phyloP scores from a whole-genome alignment of 2,888 invertebrate species.

The Aphodius granarius region DNA sequence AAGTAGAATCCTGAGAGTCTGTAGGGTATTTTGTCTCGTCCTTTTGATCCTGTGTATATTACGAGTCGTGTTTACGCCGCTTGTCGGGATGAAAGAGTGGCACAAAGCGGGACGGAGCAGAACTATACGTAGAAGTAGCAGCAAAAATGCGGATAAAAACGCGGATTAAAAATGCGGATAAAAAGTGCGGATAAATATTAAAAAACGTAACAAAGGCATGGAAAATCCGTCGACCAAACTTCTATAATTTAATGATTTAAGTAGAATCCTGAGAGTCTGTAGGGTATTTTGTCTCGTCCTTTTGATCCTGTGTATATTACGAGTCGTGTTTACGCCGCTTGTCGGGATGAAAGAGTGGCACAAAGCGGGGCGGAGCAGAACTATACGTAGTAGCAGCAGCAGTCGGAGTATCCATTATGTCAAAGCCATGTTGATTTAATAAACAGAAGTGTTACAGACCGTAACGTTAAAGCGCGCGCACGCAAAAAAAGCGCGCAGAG shows the following conservation, averaged over 20 bases:
- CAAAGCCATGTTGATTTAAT: constrained; percentile 4
- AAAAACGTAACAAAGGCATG: no score
- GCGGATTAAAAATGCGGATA: no score
- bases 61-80: no score
- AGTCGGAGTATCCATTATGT: background rate
- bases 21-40: no score
- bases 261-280: background rate
- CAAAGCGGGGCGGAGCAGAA: background rate
- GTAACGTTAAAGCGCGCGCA: background rate
- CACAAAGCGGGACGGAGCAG: no score
- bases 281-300: background rate
- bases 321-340: constrained; percentile 3
- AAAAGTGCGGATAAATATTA: no score
- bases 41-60: no score
- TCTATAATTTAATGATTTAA: background rate
- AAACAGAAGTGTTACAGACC: background rate
- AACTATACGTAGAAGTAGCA: no score
- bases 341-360: background rate
- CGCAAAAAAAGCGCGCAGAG: background rate
- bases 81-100: no score
- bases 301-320: background rate
- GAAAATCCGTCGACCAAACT: background rate
- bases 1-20: no score
- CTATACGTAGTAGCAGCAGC: no score
- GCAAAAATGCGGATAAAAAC: no score